These are phyloP conservation scores for Betta splendens DNA, from an alignment of 2,797 vertebrate species.

Conservation along the genomic window DNA sequence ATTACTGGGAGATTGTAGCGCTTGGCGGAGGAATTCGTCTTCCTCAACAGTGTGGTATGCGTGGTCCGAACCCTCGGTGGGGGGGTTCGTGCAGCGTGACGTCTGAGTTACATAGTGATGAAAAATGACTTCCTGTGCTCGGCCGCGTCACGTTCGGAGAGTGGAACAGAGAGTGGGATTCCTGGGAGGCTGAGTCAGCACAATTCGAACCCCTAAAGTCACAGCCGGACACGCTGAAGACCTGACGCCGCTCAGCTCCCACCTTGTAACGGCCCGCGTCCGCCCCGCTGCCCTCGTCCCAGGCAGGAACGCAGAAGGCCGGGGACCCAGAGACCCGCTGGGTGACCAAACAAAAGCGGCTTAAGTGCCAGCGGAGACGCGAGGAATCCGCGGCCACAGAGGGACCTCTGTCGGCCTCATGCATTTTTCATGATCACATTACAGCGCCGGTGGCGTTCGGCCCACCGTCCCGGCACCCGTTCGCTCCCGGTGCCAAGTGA, in stretches of 20 bases:
- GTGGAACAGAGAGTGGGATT: too few species aligned
- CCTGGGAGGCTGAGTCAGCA: too few species aligned
- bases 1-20: slow-evolving; percentile 15
- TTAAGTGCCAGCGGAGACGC: slow-evolving; percentile 39
- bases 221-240: too few species aligned
- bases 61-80: not conserved
- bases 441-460: too few species aligned
- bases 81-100: not conserved
- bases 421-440: slow-evolving; percentile 66
- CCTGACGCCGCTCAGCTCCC: too few species aligned
- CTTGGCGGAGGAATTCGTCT: slow-evolving; percentile 22
- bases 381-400: slow-evolving; percentile 63
- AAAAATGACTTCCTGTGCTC: not conserved
- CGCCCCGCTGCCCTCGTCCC: too few species aligned
- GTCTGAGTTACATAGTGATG: slow-evolving; percentile 9
- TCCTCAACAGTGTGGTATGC: slow-evolving; percentile 26
- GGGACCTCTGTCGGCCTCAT: slow-evolving; percentile 58
- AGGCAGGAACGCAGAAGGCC: too few species aligned
- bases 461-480: too few species aligned
- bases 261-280: too few species aligned
- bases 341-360: slow-evolving; percentile 16
- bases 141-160: too few species aligned
- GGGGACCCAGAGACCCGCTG: too few species aligned
- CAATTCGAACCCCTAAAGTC: too few species aligned
- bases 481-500: slow-evolving; percentile 30